phyloP scores from a whole-genome alignment of 1,140 invertebrate genomes.

The Cepaea nemoralis region DNA sequence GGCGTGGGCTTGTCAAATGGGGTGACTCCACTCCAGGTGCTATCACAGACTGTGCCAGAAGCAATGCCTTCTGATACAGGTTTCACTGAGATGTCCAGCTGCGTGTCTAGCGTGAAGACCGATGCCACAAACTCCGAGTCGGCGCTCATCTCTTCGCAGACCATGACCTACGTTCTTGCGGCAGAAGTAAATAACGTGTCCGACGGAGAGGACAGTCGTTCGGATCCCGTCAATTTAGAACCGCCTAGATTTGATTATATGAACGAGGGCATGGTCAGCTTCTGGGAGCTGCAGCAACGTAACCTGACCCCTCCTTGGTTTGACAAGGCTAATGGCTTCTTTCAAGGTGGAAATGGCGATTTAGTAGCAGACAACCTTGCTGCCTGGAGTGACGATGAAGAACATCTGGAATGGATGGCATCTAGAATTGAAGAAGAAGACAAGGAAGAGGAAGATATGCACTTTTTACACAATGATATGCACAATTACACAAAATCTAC shows the following conservation, averaged over 20 bases:
- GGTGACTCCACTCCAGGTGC: background rate
- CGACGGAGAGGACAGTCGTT: constrained; percentile 4
- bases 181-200: background rate
- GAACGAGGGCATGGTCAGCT: background rate
- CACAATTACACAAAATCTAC: too few relatives aligned
- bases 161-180: background rate
- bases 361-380: background rate
- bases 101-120: background rate
- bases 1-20: background rate
- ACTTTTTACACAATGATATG: too few relatives aligned
- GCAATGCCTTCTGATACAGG: background rate
- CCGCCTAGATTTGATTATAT: background rate
- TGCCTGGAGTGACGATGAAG: background rate
- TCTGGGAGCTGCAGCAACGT: background rate
- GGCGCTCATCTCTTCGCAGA: background rate
- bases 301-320: background rate
- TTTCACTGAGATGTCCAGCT: constrained; percentile 7
- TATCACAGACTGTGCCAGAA: background rate
- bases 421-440: background rate
- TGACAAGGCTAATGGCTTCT: background rate
- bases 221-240: background rate
- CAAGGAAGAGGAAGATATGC: too few relatives aligned
- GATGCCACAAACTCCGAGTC: background rate
- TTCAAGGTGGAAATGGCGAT: background rate
- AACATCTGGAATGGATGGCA: background rate